phyloP scores from a whole-genome alignment of 2,888 invertebrate species.

The Idaea biselata region DNA sequence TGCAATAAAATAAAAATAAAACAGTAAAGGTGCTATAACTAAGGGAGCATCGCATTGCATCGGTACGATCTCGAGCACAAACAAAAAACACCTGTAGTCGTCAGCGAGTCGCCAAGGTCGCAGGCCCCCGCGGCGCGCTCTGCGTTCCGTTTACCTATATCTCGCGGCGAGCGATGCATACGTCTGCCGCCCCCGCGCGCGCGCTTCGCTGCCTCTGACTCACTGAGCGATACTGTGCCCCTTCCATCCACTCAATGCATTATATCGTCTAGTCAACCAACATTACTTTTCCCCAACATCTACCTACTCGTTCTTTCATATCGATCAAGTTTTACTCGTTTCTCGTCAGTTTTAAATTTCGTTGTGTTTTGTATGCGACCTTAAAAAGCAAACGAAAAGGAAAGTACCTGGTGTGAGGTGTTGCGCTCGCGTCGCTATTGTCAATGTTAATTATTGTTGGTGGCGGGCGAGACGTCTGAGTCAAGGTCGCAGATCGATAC shows the following conservation, averaged over 20 bases:
- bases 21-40: constrained; percentile 20
- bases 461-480: constrained; percentile 53
- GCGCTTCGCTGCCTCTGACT: constrained; percentile 62
- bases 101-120: constrained; percentile 75
- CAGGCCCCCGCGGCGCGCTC: constrained; percentile 70
- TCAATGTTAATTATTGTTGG: constrained; percentile 64
- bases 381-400: constrained; percentile 40
- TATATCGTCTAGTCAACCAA: background rate
- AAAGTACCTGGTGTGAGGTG: constrained; percentile 46
- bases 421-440: constrained; percentile 66
- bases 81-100: constrained; percentile 80
- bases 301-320: background rate
- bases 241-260: constrained; percentile 24
- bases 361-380: background rate
- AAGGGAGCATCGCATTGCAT: constrained; percentile 40
- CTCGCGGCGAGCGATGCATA: constrained; percentile 75
- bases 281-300: background rate
- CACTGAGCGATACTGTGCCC: constrained; percentile 50
- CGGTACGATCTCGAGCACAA: constrained; percentile 63
- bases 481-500: constrained; percentile 74
- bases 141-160: constrained; percentile 79
- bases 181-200: constrained; percentile 55
- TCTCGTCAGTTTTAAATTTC: background rate
- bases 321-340: background rate
- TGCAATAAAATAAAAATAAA: background rate